Base-by-base conservation (phyloP, 2,888 invertebrate genomes). In the Eulithis testata region DNA sequence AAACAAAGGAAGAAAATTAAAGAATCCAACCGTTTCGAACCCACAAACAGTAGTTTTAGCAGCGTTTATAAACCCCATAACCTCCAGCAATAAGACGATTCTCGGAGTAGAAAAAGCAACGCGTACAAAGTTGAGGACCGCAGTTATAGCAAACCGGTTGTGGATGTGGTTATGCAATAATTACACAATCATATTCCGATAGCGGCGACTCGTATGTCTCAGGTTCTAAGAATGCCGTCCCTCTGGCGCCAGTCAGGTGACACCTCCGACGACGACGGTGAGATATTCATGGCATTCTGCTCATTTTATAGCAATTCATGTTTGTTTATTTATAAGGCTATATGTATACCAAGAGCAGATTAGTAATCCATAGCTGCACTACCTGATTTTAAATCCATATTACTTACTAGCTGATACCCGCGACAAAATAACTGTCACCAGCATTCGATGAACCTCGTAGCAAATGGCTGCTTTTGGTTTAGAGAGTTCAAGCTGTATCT, bases 241-340 rank as follows among this genome's bases (percentile, higher is more conserved):
- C 74, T 71, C 77, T 82, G 90, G 90, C 90, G 90, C 89, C 90
- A 80, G 87, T 78, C 77, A 87, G 78, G 74, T 82, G 88, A 89
- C 88, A 88, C 88, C 83, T 75, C 73, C 63, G 21, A 61, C 69
- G 69, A 57, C 63, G 21, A 61, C 69, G 69, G 59, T 71, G 68
- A 63, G 60, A 60, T 68, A 65, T 72, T 71, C 70, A 69, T 60
- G 63, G 60, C 66, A 66, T 63, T 66, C 66, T 57, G 66, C 63
- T 57, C 56, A 55, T 60, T 61, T 50, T 61, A 66, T 49, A 66
- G 44, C 37, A 50, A 45, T 60, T 21, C 63, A 53, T 63, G 44
- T 64, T 63, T 63, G 57, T 60, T 52, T 65, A 57, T 62, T 54
- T 60, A 60, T 64, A 59, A 40, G 14, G 12, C 14, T 14, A 6